Conservation (phyloP, 2,113 vertebrate genomes). For the Epinephelus lanceolatus region DNA sequence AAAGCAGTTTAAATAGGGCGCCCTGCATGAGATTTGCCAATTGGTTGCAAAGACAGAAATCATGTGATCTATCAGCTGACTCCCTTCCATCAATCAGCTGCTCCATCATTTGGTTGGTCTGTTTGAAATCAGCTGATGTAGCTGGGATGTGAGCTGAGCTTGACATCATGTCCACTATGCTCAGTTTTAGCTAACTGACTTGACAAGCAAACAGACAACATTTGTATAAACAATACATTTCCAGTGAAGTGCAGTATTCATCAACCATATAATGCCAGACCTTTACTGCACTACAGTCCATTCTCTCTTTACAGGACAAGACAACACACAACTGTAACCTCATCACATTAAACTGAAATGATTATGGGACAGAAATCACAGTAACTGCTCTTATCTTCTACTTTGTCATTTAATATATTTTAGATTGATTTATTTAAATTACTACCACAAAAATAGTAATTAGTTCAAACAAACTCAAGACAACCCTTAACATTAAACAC, state of each 20-base stretch:
- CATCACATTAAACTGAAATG: neutral
- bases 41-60: too few species aligned
- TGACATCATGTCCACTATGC: too few species aligned
- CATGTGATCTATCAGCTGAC: too few species aligned
- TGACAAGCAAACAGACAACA: neutral
- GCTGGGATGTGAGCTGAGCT: too few species aligned
- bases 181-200: too few species aligned
- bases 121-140: too few species aligned
- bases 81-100: too few species aligned
- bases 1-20: too few species aligned
- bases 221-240: too few species aligned
- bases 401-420: neutral
- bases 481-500: slow-evolving; percentile 4
- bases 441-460: neutral
- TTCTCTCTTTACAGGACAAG: neutral
- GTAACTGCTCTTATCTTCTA: neutral
- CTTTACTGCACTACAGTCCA: neutral
- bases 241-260: neutral
- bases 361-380: neutral
- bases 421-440: neutral
- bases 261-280: neutral
- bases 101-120: too few species aligned
- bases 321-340: neutral
- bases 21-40: too few species aligned
- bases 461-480: neutral